phyloP scores from a whole-genome alignment of 92 coral and sea anemone species.

The Pocillopora grandis region DNA sequence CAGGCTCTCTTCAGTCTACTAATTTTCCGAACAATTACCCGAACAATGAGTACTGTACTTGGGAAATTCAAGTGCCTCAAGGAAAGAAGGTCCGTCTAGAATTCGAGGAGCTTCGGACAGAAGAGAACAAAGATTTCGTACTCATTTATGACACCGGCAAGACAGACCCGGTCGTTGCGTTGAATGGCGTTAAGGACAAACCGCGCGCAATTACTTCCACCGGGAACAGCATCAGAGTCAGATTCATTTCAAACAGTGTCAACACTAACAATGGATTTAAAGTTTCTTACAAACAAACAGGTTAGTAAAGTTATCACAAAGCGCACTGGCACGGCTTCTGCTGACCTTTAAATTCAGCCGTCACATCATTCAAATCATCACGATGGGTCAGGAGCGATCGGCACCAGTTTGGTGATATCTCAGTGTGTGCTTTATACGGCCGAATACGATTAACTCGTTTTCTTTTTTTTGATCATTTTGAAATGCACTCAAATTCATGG shows the following conservation, averaged over 20 bases:
- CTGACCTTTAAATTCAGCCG: too few species aligned
- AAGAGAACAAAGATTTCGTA: slow-evolving; percentile 73
- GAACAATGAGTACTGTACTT: slow-evolving; percentile 92
- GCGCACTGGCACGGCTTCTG: neutral
- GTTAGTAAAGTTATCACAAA: slow-evolving; percentile 31
- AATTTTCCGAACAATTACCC: slow-evolving; percentile 90
- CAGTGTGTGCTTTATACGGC: too few species aligned
- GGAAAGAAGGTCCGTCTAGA: slow-evolving; percentile 90
- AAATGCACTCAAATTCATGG: too few species aligned
- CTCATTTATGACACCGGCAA: slow-evolving; percentile 85
- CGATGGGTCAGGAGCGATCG: too few species aligned
- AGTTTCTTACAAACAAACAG: slow-evolving; percentile 83
- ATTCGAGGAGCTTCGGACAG: slow-evolving; percentile 83
- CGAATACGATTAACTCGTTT: too few species aligned
- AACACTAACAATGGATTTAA: slow-evolving; percentile 84
- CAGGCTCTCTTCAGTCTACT: slow-evolving; percentile 83
- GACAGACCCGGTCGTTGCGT: slow-evolving; percentile 83
- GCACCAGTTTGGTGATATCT: too few species aligned
- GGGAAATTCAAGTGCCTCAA: slow-evolving; percentile 92
- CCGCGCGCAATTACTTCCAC: slow-evolving; percentile 94
- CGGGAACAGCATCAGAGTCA: slow-evolving; percentile 82
- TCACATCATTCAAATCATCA: too few species aligned
- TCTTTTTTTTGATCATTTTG: too few species aligned
- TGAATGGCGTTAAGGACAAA: slow-evolving; percentile 87
- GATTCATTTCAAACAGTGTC: slow-evolving; percentile 81